Conservation (phyloP, 2,113 vertebrate genomes). For the Meriones unguiculatus region DNA sequence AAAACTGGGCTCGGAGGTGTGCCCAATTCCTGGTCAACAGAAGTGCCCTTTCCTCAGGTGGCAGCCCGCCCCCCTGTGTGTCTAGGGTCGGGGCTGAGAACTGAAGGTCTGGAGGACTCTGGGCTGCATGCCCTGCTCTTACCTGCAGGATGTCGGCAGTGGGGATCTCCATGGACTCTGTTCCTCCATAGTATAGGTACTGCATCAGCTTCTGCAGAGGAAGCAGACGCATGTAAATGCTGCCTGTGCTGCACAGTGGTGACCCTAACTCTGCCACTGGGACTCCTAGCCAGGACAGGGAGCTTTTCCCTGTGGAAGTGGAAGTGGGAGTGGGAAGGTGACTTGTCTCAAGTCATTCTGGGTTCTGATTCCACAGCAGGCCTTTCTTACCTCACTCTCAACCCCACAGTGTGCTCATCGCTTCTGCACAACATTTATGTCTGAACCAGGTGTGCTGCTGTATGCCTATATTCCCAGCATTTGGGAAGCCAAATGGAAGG, state of each 20-base stretch:
- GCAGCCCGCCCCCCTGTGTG: neutral
- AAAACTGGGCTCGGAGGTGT: neutral
- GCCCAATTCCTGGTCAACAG: neutral
- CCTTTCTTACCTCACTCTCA: neutral
- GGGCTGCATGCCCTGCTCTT: slow-evolving; percentile 48
- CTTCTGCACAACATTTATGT: neutral
- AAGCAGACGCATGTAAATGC: neutral
- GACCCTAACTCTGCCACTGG: neutral
- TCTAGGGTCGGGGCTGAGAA: neutral
- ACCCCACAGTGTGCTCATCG: no score
- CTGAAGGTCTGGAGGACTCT: neutral
- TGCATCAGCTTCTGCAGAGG: slow-evolving; percentile 96
- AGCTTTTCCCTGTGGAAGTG: neutral
- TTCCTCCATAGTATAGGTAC: slow-evolving; percentile 97
- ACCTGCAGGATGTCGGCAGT: slow-evolving; percentile 94
- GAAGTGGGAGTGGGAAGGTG: neutral
- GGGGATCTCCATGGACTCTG: slow-evolving; percentile 93
- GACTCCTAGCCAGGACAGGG: neutral
- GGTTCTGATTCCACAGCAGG: no score
- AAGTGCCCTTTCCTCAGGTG: neutral
- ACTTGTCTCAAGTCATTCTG: neutral
- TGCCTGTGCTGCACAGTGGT: neutral
- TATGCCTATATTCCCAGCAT: neutral
- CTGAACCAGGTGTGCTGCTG: neutral
- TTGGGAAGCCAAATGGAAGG: neutral